Conservation (phyloP, 1,140 invertebrate species). For the Scaptomyza montana region DNA sequence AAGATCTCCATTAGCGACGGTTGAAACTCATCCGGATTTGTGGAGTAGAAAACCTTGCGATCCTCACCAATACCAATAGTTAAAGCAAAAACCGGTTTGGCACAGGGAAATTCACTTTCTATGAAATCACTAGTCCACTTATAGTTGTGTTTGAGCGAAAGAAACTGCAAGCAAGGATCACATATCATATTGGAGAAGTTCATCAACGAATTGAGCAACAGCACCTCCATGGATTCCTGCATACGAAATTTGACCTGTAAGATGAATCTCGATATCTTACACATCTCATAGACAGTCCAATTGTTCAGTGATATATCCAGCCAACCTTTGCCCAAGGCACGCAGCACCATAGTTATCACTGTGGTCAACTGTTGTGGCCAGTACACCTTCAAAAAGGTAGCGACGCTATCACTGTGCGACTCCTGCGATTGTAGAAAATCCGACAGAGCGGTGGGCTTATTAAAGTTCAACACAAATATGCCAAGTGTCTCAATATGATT, state of each 20-base stretch:
- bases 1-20: slow-evolving; percentile 65
- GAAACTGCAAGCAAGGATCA: slow-evolving; percentile 70
- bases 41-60: slow-evolving; percentile 65
- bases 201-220: slow-evolving; percentile 59
- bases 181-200: slow-evolving; percentile 66
- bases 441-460: slow-evolving; percentile 54
- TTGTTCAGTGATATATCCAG: slow-evolving; percentile 65
- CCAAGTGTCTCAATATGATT: slow-evolving; percentile 63
- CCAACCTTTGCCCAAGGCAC: slow-evolving; percentile 75
- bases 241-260: slow-evolving; percentile 76
- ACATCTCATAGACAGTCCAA: slow-evolving; percentile 72
- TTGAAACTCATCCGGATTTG: slow-evolving; percentile 73
- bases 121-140: slow-evolving; percentile 73
- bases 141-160: slow-evolving; percentile 45
- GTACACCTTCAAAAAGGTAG: slow-evolving; percentile 64
- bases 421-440: slow-evolving; percentile 72
- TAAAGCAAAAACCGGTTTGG: slow-evolving; percentile 68
- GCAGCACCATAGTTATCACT: slow-evolving; percentile 59
- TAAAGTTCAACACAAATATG: slow-evolving; percentile 64
- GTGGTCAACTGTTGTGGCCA: slow-evolving; percentile 69
- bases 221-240: slow-evolving; percentile 78
- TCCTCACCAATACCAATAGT: slow-evolving; percentile 64
- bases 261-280: slow-evolving; percentile 74
- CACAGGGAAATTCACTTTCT: slow-evolving; percentile 63
- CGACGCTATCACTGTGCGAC: slow-evolving; percentile 60